Conservation (phyloP, 2,113 vertebrate species). For the Crotalus tigris region DNA sequence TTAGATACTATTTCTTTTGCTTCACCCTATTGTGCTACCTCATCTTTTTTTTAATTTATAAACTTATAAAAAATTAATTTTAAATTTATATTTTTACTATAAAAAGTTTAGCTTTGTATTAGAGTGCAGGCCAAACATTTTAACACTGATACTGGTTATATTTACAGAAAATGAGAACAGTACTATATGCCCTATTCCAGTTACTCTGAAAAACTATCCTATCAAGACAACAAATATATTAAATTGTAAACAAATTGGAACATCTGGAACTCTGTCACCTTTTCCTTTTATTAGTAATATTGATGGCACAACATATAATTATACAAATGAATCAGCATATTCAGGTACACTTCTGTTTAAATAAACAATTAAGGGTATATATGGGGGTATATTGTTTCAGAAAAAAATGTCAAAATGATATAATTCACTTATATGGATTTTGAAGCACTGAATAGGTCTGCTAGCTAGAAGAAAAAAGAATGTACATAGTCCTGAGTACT, state of each 20-base stretch:
- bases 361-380: neutral
- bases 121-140: neutral
- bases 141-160: conserved; percentile 22
- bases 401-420: neutral
- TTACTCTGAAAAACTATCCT: conserved; percentile 16
- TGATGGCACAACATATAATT: conserved; percentile 38
- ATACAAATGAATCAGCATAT: conserved; percentile 41
- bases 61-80: neutral
- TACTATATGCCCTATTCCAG: conserved; percentile 57
- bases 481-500: neutral
- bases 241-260: conserved; percentile 45
- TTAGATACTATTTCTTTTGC: neutral
- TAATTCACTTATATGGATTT: neutral
- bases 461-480: neutral
- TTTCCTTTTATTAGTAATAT: conserved; percentile 22
- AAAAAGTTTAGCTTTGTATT: neutral
- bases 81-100: neutral
- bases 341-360: conserved; percentile 53
- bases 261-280: conserved; percentile 1
- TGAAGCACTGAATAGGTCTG: neutral
- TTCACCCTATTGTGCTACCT: neutral
- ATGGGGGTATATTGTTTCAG: neutral
- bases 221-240: conserved; percentile 58
- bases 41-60: neutral
- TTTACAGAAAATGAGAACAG: conserved; percentile 67